Percentiles rank a stretch among this genome's conserved stretches.
Conservation (phyloP, 1,140 invertebrate species). For the Hetaerina americana region DNA sequence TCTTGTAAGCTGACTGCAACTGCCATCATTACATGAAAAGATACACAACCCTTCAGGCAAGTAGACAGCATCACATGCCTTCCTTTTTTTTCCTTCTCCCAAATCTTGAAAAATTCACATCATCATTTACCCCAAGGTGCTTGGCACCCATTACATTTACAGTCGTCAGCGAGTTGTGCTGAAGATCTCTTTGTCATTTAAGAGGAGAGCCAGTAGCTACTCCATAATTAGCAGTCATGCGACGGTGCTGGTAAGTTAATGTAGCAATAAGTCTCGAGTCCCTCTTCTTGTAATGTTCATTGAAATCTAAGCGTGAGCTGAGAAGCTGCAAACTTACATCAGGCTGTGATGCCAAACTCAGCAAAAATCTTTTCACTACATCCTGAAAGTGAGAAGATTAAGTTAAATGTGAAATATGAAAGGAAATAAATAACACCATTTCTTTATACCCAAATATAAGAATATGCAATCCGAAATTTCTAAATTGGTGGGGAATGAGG, state of each 20-base stretch:
- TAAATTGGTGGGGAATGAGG: too few relatives aligned
- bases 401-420: slow-evolving; percentile 2
- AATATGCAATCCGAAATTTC: too few relatives aligned
- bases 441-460: slow-evolving; percentile 7
- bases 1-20: not conserved
- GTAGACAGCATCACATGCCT: not conserved
- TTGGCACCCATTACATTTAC: not conserved
- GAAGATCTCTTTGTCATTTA: not conserved
- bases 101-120: not conserved
- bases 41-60: not conserved
- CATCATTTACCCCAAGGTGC: not conserved
- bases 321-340: slow-evolving; percentile 74
- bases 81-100: not conserved
- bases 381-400: slow-evolving; percentile 37
- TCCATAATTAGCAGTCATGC: slow-evolving; percentile 29
- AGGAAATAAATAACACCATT: not conserved
- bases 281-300: slow-evolving; percentile 73
- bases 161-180: not conserved
- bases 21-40: not conserved
- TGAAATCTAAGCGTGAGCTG: slow-evolving; percentile 82
- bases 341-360: slow-evolving; percentile 58
- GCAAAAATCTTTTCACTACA: slow-evolving; percentile 61
- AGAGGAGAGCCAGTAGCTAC: not conserved
- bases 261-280: slow-evolving; percentile 60
- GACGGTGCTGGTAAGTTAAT: slow-evolving; percentile 55